Evolutionary conservation across 2,888 invertebrate species (phyloP).

Genomic region (Drosophila demipolita): DNA sequence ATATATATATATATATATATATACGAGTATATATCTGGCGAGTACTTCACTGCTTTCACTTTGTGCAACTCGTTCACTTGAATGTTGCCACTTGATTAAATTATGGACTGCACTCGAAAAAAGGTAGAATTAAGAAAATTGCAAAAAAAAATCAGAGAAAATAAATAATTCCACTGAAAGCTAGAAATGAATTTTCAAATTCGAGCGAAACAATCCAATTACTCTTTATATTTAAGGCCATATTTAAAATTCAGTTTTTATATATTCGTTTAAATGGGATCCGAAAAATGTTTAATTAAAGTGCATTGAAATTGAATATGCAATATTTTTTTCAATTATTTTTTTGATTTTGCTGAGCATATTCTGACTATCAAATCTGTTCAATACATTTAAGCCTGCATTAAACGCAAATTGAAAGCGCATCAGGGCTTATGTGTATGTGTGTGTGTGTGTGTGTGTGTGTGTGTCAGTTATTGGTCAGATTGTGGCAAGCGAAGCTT

Average conservation of each 20-base stretch:
- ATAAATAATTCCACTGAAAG: not conserved
- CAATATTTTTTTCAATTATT: slow-evolving; percentile 9
- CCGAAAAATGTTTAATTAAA: not conserved
- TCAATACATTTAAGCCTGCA: slow-evolving; percentile 39
- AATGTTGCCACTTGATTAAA: slow-evolving; percentile 13
- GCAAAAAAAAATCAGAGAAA: too few relatives aligned
- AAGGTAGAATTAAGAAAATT: not conserved
- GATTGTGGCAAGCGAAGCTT: slow-evolving; percentile 54
- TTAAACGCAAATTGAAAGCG: slow-evolving; percentile 36
- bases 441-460: not conserved
- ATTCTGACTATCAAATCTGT: slow-evolving; percentile 22
- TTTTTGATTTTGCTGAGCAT: not conserved
- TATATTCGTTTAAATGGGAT: not conserved
- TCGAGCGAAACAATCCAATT: not conserved
- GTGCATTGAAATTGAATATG: slow-evolving; percentile 17
- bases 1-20: not conserved
- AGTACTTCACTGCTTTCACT: not conserved
- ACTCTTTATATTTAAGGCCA: too few relatives aligned
- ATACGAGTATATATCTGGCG: not conserved
- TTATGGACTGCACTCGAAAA: not conserved
- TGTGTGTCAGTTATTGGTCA: slow-evolving; percentile 30
- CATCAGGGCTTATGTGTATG: not conserved
- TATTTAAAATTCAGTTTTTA: not conserved
- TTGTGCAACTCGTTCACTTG: not conserved
- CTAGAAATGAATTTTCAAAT: not conserved